phyloP scores from a whole-genome alignment of 2,113 vertebrate species.

The Melanostigma gelatinosum region DNA sequence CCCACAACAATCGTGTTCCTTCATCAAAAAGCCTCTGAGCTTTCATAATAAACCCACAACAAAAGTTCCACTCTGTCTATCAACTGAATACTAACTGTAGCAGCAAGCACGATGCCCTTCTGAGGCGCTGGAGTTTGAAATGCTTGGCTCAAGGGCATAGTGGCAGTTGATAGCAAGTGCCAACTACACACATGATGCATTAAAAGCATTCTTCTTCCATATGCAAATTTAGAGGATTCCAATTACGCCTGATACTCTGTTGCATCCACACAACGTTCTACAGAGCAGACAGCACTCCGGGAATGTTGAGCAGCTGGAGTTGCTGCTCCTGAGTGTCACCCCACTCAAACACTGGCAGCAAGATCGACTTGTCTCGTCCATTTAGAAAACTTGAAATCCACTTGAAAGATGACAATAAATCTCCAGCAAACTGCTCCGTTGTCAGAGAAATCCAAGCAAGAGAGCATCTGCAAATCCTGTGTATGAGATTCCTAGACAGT shows the following conservation, averaged over 20 bases:
- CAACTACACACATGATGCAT: neutral
- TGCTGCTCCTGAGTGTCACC: neutral
- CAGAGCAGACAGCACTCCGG: neutral
- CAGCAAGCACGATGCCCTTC: neutral
- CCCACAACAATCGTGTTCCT: constrained; percentile 46
- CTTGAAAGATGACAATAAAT: constrained; percentile 17
- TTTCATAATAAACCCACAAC: constrained; percentile 46
- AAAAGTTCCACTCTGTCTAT: constrained; percentile 26
- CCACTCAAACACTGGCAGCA: neutral
- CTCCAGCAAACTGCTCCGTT: constrained; percentile 3
- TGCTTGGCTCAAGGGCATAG: constrained; percentile 20
- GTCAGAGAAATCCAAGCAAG: neutral
- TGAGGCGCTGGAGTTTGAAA: constrained; percentile 8
- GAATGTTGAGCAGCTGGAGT: neutral
- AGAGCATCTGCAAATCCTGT: neutral
- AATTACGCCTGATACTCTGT: neutral
- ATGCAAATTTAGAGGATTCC: neutral
- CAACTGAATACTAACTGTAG: constrained; percentile 12
- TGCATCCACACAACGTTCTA: neutral
- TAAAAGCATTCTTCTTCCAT: neutral
- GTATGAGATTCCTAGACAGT: neutral
- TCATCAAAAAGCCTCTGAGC: constrained; percentile 46
- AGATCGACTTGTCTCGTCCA: neutral
- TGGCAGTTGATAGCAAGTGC: constrained; percentile 3
- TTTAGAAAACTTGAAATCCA: neutral